Conservation (phyloP, 2,888 invertebrate species). For the Aricia artaxerxes region DNA sequence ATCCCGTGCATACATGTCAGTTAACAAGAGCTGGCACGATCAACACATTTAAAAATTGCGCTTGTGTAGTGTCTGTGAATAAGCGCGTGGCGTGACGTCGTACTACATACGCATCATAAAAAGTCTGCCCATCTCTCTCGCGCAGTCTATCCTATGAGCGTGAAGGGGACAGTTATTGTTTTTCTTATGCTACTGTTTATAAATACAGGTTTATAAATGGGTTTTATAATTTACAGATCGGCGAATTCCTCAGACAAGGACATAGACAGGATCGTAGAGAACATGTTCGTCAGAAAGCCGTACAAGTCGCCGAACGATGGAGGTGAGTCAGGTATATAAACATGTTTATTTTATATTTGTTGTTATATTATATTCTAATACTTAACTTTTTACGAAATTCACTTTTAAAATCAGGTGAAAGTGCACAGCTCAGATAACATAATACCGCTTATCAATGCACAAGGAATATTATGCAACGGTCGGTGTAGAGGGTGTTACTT, state of each 20-base stretch:
- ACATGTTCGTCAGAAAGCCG: conserved; percentile 82
- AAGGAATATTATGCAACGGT: too few species aligned
- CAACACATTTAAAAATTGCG: too few species aligned
- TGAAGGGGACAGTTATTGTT: too few species aligned
- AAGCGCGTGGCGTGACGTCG: too few species aligned
- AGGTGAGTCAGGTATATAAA: conserved; percentile 51
- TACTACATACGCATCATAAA: too few species aligned
- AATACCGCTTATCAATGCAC: not conserved
- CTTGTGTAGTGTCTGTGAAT: too few species aligned
- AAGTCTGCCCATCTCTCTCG: too few species aligned
- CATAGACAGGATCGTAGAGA: conserved; percentile 83
- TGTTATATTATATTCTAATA: not conserved
- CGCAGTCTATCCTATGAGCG: too few species aligned
- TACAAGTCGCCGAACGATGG: conserved; percentile 69
- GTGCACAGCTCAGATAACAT: not conserved
- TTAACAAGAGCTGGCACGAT: too few species aligned
- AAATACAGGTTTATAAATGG: not conserved
- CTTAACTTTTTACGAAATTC: not conserved
- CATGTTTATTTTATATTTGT: not conserved
- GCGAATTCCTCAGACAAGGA: conserved; percentile 74
- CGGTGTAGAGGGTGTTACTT: not conserved
- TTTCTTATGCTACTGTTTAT: too few species aligned
- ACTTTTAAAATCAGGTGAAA: not conserved
- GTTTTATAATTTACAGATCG: conserved; percentile 50
- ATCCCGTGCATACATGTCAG: too few species aligned